phyloP scores from a whole-genome alignment of 2,888 invertebrate species.

The Oscheius myriophilus region DNA sequence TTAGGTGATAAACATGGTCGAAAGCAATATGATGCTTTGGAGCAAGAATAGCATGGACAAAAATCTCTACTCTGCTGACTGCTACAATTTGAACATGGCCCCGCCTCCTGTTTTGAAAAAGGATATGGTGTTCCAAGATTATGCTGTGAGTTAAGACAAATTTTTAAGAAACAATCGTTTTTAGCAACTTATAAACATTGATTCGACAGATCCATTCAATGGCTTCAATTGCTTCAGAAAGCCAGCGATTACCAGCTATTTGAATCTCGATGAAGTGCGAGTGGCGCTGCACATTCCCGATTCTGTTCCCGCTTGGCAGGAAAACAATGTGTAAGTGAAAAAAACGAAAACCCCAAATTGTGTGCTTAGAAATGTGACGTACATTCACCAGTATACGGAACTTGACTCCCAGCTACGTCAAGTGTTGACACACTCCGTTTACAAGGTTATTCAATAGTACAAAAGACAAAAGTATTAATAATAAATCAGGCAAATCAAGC shows the following conservation, averaged over 20 bases:
- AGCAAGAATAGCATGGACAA: background rate
- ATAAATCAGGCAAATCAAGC: slow-evolving; percentile 31
- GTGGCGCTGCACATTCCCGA: slow-evolving; percentile 59
- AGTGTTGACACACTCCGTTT: slow-evolving; percentile 6
- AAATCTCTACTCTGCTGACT: slow-evolving; percentile 19
- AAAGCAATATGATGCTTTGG: no score
- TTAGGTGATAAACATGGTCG: no score
- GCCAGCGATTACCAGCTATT: slow-evolving; percentile 50
- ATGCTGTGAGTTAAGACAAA: slow-evolving; percentile 16
- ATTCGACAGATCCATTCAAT: slow-evolving; percentile 56
- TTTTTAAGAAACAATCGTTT: no score
- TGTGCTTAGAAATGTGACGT: background rate
- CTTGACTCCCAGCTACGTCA: background rate
- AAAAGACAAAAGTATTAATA: background rate
- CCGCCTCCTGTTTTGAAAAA: slow-evolving; percentile 1
- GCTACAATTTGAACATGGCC: background rate
- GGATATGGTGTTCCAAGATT: slow-evolving; percentile 13
- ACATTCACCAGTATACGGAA: slow-evolving; percentile 17
- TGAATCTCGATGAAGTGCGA: slow-evolving; percentile 58
- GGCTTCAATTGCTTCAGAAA: slow-evolving; percentile 62
- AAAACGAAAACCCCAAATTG: no score
- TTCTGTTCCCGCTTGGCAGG: slow-evolving; percentile 6
- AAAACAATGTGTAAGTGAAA: slow-evolving; percentile 14
- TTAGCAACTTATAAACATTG: slow-evolving; percentile 45
- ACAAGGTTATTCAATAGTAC: slow-evolving; percentile 1